Evolutionary conservation across 2,888 invertebrate genomes (phyloP), one percentile per base, ranked within the genome.

Genomic region (Campoletis raptor): DNA sequence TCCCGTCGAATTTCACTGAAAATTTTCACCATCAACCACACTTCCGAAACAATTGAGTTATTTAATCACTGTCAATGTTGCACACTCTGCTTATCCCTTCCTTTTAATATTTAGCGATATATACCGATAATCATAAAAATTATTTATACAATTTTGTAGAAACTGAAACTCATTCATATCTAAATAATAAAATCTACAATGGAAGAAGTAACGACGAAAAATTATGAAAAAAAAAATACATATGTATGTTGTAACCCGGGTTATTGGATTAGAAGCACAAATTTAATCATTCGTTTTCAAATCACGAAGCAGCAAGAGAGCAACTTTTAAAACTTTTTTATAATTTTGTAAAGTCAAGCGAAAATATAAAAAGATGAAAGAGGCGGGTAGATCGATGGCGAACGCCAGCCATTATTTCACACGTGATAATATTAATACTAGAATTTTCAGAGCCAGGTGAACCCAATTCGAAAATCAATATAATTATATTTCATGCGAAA

Each of bases 21-120:
- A 36, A 80, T 36, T 64, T 73, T 64, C 54, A 64, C 72, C 15
- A n/a, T 66, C 40, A 24, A 45, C 15, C 73, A 42, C 73, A 66
- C 7, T 12, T 52, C 40, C 73, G 42, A 66, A 74, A 37, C 66
- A 72, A 64, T 30, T 37, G 42, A 61, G 72, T 64, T 70, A 61
- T 80, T 24, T 15, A 72, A 37, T 81, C 61, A 73, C 48, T 52
- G 61, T 72, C 73, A 72, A 67, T 54, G 69, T 82, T 21, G n/a
- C 42, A n/a, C 64, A 61, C 64, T 9, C 67, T 5, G n/a, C 54
- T 21, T n/a, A n/a, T 24, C 15, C 7, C 24, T 21, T 40, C n/a
- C 61, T 61, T 30, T 30, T 18, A 24, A 30, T 18, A n/a, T 61
- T 24, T 42, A 8, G 18, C 30, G 21, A 64, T 30, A 40, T 30